These are phyloP conservation scores for Pemphredon lugubris DNA, from an alignment of 2,888 invertebrate species.

Conservation along the genomic window DNA sequence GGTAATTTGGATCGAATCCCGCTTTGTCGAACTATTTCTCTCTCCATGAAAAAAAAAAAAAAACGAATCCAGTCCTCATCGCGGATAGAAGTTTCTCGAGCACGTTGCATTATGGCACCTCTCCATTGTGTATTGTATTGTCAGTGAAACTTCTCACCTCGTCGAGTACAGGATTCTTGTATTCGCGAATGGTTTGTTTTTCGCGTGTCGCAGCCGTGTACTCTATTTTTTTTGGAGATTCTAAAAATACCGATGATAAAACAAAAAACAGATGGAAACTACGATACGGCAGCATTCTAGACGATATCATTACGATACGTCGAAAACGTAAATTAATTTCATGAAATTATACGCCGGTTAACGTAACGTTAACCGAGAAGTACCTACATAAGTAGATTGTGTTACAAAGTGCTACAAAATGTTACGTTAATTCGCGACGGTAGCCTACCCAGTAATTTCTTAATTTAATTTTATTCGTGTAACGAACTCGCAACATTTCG, in stretches of 20 bases:
- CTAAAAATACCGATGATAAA: background rate
- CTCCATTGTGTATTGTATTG: background rate
- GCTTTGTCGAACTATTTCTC: background rate
- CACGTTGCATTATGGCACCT: background rate
- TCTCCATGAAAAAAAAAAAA: background rate
- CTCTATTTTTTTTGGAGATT: background rate
- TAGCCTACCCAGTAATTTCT: no score
- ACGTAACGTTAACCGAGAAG: no score
- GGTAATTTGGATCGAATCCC: slow-evolving; percentile 10
- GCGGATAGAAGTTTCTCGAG: slow-evolving; percentile 2
- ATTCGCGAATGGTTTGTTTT: background rate
- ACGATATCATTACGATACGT: no score
- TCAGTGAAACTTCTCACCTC: background rate
- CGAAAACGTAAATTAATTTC: no score
- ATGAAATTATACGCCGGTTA: no score
- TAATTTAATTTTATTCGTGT: no score
- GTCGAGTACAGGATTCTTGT: background rate
- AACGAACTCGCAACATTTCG: no score
- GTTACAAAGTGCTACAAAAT: no score
- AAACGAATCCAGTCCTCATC: background rate
- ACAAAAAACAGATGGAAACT: background rate
- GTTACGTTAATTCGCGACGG: no score
- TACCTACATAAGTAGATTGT: no score
- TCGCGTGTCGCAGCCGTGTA: background rate
- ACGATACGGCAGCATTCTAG: no score